phyloP scores from a whole-genome alignment of 2,113 vertebrate genomes.

The Ciconia boyciana region DNA sequence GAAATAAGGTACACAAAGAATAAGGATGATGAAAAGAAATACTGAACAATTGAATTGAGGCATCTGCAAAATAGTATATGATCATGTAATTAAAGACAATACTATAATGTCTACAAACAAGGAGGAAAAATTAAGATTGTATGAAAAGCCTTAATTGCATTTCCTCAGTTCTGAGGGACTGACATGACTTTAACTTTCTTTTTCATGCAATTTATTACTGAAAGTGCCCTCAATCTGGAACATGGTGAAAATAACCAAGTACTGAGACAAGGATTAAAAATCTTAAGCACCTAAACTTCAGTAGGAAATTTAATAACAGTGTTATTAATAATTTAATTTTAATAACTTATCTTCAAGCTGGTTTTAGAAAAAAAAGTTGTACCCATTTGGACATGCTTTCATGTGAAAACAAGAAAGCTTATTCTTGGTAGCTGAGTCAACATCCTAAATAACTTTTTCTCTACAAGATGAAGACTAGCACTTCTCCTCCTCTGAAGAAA shows the following conservation, averaged over 20 bases:
- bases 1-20: constrained; percentile 59
- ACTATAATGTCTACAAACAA: constrained; percentile 43
- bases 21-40: constrained; percentile 55
- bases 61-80: constrained; percentile 51
- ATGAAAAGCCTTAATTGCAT: constrained; percentile 23
- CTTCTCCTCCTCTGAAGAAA: neutral
- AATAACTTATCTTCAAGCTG: neutral
- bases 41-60: constrained; percentile 49
- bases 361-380: neutral
- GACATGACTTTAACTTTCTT: neutral
- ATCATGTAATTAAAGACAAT: constrained; percentile 63
- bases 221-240: neutral
- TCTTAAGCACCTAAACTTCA: neutral
- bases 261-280: neutral
- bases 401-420: neutral
- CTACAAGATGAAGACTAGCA: neutral
- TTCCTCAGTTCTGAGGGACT: neutral
- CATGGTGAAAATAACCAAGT: neutral
- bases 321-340: no score
- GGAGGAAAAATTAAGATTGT: constrained; percentile 38
- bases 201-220: neutral
- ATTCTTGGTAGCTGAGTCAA: neutral
- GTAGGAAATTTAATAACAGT: neutral
- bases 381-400: neutral
- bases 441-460: neutral